Conservation (phyloP, 2,797 vertebrate genomes). For the Malurus leucopterus region DNA sequence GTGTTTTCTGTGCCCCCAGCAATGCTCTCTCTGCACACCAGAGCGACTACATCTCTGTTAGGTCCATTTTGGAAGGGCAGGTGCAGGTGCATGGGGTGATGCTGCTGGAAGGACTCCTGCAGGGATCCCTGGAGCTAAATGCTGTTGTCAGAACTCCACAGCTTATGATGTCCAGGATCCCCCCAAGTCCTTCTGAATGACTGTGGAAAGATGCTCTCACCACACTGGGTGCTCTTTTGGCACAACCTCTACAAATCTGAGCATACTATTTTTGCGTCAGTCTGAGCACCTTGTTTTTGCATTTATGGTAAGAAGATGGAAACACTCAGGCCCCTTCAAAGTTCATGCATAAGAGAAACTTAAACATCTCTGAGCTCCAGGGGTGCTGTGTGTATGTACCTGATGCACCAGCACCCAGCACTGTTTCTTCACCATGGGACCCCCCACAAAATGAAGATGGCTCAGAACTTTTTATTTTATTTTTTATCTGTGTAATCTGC, state of each 20-base stretch:
- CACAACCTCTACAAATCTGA: background rate
- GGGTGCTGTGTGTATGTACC: background rate
- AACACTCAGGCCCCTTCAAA: background rate
- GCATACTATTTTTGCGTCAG: background rate
- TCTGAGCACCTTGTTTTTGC: background rate
- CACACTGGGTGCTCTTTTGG: background rate
- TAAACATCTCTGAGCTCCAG: background rate
- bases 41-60: background rate
- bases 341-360: background rate
- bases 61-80: background rate
- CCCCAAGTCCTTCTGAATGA: background rate
- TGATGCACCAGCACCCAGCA: background rate
- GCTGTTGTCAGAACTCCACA: background rate
- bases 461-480: background rate
- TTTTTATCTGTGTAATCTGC: background rate
- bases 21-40: background rate
- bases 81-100: fast-evolving
- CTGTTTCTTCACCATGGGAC: background rate
- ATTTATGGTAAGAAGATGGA: background rate
- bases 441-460: background rate
- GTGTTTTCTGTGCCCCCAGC: background rate
- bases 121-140: background rate
- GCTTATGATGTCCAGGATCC: background rate
- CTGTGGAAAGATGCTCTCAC: fast-evolving
- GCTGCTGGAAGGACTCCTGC: background rate